Base-by-base conservation (phyloP, 2,797 vertebrate species). In the Melanotaenia trifasciata region DNA sequence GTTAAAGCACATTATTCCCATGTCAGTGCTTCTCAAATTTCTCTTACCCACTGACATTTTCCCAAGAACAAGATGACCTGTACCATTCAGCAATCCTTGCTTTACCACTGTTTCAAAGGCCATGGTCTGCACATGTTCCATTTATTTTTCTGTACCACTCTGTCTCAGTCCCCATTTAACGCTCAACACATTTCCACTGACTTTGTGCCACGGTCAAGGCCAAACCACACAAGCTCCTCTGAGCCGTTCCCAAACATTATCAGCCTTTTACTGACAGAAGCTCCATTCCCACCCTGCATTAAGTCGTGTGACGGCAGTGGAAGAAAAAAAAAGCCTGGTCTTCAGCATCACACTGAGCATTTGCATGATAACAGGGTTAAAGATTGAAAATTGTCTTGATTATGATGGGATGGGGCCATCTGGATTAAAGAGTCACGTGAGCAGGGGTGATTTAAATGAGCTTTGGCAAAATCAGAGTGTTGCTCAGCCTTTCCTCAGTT, bases 281-380 rank as follows among this genome's bases (percentile, higher is more conserved):
- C 59, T 54, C 32, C 0, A 0, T 87, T 90, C 81, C 73, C 87
- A 89, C 74, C 69, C 35, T 13, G 45, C n/a, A 20, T 35, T 64
- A 35, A 50, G 70, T 71, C 58, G 2, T 57, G 63, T 64, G 45
- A 72, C 24, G 1, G 5, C 36, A 56, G 58, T 38, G 18, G 56
- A 28, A 68, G 64, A 30, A 58, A 68, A 79, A 71, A 79, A 65
- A 79, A 56, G 70, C 65, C 18, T 18, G 14, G 33, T 67, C 67
- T 72, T 64, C 62, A 22, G 78, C 40, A 22, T 54, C 40, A 58
- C 32, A 18, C 20, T 0, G 20, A 53, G n/a, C 22, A 3, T 43
- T 74, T 26, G 36, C 53, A 64, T 72, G 86, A 91, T 89, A 91
- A 87, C 20, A 0, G 58, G 70, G 84, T 90, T 87, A 87, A 90